Conservation (phyloP, 2,797 vertebrate species). For the Mareca strepera region DNA sequence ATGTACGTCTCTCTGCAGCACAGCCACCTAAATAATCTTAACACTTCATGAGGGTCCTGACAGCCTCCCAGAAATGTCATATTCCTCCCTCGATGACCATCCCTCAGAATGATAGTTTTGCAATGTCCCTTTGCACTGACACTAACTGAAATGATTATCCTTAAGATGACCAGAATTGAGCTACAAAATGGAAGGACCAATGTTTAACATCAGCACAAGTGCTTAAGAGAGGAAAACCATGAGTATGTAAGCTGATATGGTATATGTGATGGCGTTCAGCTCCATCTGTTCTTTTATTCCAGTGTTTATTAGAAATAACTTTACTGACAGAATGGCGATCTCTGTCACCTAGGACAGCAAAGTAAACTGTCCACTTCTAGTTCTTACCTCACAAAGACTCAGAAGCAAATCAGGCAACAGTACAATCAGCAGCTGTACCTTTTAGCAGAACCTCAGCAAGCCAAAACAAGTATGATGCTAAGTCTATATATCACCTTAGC, state of each 20-base stretch:
- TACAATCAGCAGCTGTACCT: background rate
- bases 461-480: background rate
- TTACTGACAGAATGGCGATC: background rate
- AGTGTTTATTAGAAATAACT: background rate
- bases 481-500: background rate
- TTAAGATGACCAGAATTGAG: conserved; percentile 47
- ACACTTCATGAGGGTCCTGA: conserved; percentile 26
- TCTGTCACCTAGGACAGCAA: background rate
- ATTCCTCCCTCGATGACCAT: conserved; percentile 43
- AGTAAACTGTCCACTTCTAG: background rate
- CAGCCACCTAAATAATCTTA: conserved; percentile 52
- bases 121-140: conserved; percentile 40
- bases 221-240: background rate
- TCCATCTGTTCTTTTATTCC: background rate
- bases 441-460: background rate
- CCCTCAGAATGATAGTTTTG: conserved; percentile 61
- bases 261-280: background rate
- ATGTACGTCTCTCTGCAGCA: conserved; percentile 30
- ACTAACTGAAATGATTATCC: conserved; percentile 17
- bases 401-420: background rate
- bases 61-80: conserved; percentile 58
- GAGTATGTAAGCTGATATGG: background rate
- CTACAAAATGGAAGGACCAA: background rate
- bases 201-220: conserved; percentile 36
- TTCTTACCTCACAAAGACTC: background rate